These are phyloP conservation scores for Beris morrisii DNA, from an alignment of 2,888 invertebrate genomes.

Conservation along the genomic window DNA sequence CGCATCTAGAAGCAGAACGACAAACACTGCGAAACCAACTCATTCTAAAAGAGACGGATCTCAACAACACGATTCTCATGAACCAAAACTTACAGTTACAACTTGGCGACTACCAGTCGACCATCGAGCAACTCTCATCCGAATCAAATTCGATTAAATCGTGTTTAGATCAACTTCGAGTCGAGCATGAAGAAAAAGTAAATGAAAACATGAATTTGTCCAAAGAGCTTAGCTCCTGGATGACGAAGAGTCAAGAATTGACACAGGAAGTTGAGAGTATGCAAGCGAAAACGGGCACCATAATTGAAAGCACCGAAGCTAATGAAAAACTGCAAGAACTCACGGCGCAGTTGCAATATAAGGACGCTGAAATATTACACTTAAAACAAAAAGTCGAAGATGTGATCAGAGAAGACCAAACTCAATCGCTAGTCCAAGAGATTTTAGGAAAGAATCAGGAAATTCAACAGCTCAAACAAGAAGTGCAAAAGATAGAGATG, in stretches of 20 bases:
- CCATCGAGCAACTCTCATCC: slow-evolving; percentile 37
- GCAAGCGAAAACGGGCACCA: slow-evolving; percentile 32
- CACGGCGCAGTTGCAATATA: slow-evolving; percentile 47
- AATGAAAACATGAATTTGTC: slow-evolving; percentile 43
- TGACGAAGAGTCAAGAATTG: slow-evolving; percentile 36
- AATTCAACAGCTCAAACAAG: slow-evolving; percentile 53
- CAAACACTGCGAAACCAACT: not conserved
- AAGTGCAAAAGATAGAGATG: slow-evolving; percentile 56
- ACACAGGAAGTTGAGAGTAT: slow-evolving; percentile 39
- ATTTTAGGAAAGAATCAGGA: slow-evolving; percentile 54
- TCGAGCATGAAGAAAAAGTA: slow-evolving; percentile 38
- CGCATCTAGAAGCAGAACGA: not conserved
- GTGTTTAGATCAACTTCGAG: slow-evolving; percentile 36
- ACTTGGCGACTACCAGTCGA: slow-evolving; percentile 41
- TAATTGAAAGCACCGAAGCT: slow-evolving; percentile 17
- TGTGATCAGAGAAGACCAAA: slow-evolving; percentile 55
- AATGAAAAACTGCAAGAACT: slow-evolving; percentile 39
- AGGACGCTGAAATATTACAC: slow-evolving; percentile 52
- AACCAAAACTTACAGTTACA: slow-evolving; percentile 45
- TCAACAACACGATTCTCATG: slow-evolving; percentile 45
- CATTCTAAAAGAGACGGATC: slow-evolving; percentile 40
- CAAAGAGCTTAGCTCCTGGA: slow-evolving; percentile 39
- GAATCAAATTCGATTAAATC: slow-evolving; percentile 38
- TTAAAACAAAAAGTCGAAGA: slow-evolving; percentile 54
- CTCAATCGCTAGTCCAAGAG: slow-evolving; percentile 53